Evolutionary conservation across 2,888 invertebrate genomes (phyloP), one percentile per base, ranked within the genome.

Genomic region (Pristionchus japonicus): DNA sequence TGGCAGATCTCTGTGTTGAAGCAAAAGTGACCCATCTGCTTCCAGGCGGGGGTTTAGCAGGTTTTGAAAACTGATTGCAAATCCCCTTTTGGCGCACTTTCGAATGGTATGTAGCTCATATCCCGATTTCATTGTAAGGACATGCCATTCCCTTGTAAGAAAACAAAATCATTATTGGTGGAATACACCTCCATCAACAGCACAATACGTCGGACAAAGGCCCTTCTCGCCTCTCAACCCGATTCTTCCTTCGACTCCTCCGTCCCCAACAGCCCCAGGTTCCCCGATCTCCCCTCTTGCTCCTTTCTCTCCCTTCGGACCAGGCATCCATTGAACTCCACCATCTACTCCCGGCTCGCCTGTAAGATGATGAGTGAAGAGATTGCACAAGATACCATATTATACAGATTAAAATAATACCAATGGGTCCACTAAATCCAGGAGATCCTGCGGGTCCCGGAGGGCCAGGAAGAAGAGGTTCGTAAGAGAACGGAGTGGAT

Each of bases 141-240:
- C n/a, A n/a, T n/a, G n/a, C n/a, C n/a, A n/a, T n/a, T n/a, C n/a
- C n/a, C n/a, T n/a, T n/a, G n/a, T n/a, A n/a, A n/a, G n/a, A n/a
- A n/a, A n/a, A n/a, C n/a, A n/a, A 70, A 2, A 20, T 67, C 37
- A 40, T 64, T 64, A 17, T 31, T 64, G 40, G 37, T 64, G 61
- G 64, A 85, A 64, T 61, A 85, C 40, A 4, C 61, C 61, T 61
- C 85, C 85, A 47, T 85, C 85, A 3, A 85, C 85, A 31, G 85
- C 85, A 67, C 85, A 85, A 64, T 85, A 85, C 4, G 85, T 85
- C n/a, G 85, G 85, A 67, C 85, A 77, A 23, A 86, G 34, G 84
- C 85, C 43, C 34, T 85, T 85, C 52, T 82, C 82, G 34, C 82
- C 82, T 37, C 43, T 15, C 15, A 49, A 34, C 34, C 83, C 52